Percentiles rank a stretch among this genome's conserved stretches.
Conservation (phyloP, 1,140 invertebrate genomes). For the Callitettix versicolor region DNA sequence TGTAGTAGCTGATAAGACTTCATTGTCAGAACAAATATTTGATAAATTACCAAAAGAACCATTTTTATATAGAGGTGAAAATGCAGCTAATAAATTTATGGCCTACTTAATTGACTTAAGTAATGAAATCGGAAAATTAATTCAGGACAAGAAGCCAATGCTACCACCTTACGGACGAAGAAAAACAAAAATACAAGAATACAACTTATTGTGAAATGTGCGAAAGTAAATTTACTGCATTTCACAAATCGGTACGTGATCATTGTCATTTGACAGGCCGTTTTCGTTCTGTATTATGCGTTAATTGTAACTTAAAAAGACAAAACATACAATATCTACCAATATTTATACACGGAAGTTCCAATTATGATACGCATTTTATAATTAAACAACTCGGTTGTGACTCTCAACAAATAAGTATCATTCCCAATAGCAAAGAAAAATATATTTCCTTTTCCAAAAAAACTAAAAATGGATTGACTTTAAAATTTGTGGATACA, state of each 20-base stretch:
- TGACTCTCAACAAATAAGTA: conserved; percentile 3
- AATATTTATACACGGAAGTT: conserved; percentile 5
- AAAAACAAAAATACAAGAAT: neutral
- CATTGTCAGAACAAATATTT: conserved; percentile 2
- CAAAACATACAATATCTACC: conserved; percentile 1
- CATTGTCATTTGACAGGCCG: conserved; percentile 8
- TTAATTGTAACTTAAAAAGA: conserved; percentile 8
- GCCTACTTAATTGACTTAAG: neutral
- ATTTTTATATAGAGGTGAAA: conserved; percentile 7
- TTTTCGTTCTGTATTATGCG: conserved; percentile 2
- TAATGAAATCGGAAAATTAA: neutral
- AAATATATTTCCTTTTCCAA: conserved; percentile 13
- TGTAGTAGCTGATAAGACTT: neutral
- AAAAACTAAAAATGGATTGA: conserved; percentile 1
- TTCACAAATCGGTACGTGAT: neutral
- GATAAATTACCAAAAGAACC: conserved; percentile 4
- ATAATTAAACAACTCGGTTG: conserved; percentile 9
- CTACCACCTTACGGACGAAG: neutral
- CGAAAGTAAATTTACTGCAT: conserved; percentile 2
- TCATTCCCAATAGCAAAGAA: conserved; percentile 11
- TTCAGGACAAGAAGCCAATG: neutral
- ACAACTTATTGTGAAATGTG: conserved; percentile 6
- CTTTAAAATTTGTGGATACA: conserved; percentile 11
- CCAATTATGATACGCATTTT: conserved; percentile 14
- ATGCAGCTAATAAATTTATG: conserved; percentile 3